Percentiles rank a stretch among this genome's conserved stretches.
These are phyloP conservation scores for Itoplectis maculator DNA, from an alignment of 2,888 invertebrate species.

Conservation along the genomic window DNA sequence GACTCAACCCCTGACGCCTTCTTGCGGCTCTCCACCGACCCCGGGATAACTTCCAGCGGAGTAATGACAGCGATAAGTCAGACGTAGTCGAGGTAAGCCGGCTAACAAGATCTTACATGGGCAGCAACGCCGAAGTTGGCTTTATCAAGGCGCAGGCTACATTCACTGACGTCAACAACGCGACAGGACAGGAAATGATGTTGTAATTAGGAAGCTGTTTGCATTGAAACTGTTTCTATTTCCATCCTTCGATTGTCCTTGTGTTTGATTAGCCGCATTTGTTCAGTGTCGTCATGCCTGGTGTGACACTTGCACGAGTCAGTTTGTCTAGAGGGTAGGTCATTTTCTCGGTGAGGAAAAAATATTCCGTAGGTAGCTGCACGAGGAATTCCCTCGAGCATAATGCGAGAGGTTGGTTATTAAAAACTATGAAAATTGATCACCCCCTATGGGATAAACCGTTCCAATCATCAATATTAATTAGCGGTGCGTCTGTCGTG, in stretches of 20 bases:
- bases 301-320: not conserved
- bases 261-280: not conserved
- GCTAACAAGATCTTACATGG: conserved; percentile 59
- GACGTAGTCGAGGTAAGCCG: conserved; percentile 62
- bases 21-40: conserved; percentile 44
- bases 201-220: conserved; percentile 25
- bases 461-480: conserved; percentile 81
- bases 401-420: conserved; percentile 59
- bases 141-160: conserved; percentile 17
- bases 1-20: conserved; percentile 43
- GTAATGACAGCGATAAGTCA: conserved; percentile 70
- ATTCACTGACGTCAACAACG: not conserved
- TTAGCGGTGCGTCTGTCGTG: conserved; percentile 70
- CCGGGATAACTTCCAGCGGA: conserved; percentile 65
- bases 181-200: conserved; percentile 4
- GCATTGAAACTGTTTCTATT: not conserved
- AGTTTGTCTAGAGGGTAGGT: conserved; percentile 12
- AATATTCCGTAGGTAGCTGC: not conserved
- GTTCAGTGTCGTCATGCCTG: not conserved
- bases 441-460: conserved; percentile 69
- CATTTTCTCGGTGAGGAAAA: conserved; percentile 2
- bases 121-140: conserved; percentile 10
- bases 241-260: not conserved
- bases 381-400: conserved; percentile 48
- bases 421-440: conserved; percentile 78